Evolutionary conservation across 2,888 invertebrate genomes (phyloP).

Genomic region (Mimachlamys varia): DNA sequence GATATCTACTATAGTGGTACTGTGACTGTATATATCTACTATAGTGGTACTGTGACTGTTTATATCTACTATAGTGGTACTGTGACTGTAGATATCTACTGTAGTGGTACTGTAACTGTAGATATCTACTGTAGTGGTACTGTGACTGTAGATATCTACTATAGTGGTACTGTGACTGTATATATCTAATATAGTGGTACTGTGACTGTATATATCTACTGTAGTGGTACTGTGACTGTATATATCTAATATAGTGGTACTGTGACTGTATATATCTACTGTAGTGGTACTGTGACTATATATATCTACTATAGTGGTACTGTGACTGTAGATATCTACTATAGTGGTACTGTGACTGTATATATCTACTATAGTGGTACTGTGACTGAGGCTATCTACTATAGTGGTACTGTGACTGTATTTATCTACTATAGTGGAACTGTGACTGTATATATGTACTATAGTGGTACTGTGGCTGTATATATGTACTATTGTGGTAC

Average conservation of each 20-base stretch:
- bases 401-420: no score
- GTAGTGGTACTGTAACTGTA: not conserved
- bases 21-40: no score
- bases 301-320: not conserved
- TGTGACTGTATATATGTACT: no score
- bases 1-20: no score
- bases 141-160: no score
- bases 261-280: not conserved
- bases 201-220: not conserved
- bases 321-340: not conserved
- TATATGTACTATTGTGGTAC: no score
- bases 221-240: not conserved
- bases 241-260: not conserved
- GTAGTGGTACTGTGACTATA: not conserved
- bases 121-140: no score
- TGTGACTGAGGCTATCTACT: no score
- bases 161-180: not conserved
- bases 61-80: slow-evolving; percentile 2
- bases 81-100: no score
- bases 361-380: slow-evolving; percentile 21
- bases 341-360: not conserved
- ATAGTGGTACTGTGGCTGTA: no score
- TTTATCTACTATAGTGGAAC: no score
- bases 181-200: slow-evolving; percentile 15
- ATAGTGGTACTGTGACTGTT: no score